Evolutionary conservation across 2,888 invertebrate species (phyloP).

Genomic region (Ophioninae sp.): DNA sequence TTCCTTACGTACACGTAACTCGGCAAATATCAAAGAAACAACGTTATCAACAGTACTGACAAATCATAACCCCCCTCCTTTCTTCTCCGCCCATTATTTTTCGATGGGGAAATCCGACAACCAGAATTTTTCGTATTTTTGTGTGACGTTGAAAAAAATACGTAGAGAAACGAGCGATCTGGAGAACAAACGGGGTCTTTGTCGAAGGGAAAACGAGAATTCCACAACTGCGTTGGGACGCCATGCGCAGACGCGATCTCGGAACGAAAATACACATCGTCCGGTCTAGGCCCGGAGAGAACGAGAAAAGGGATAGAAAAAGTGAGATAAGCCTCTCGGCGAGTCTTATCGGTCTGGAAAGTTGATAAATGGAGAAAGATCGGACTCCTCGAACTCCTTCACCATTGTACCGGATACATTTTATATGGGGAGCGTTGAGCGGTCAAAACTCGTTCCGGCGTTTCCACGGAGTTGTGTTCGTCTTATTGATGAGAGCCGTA

Average conservation of each 20-base stretch:
- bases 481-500: slow-evolving; percentile 1
- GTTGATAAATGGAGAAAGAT: not conserved
- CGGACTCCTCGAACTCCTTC: not conserved
- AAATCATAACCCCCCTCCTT: not conserved
- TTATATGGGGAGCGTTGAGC: not conserved
- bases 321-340: slow-evolving; percentile 48
- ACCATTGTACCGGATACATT: slow-evolving; percentile 1
- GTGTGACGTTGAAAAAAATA: not conserved
- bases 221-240: slow-evolving; percentile 26
- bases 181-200: slow-evolving; percentile 46
- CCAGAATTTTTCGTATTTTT: not conserved
- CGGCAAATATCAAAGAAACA: slow-evolving; percentile 1
- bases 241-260: not conserved
- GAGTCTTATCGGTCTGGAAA: slow-evolving; percentile 42
- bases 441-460: not conserved
- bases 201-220: slow-evolving; percentile 39
- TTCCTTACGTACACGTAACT: not conserved
- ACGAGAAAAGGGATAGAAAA: slow-evolving; percentile 53
- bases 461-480: not conserved
- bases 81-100: not conserved
- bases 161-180: not conserved
- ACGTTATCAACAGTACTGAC: not conserved
- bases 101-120: not conserved
- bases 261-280: slow-evolving; percentile 21
- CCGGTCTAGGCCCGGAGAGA: slow-evolving; percentile 4